Evolutionary conservation across 2,888 invertebrate genomes (phyloP).

Genomic region (Steinernema hermaphroditum): DNA sequence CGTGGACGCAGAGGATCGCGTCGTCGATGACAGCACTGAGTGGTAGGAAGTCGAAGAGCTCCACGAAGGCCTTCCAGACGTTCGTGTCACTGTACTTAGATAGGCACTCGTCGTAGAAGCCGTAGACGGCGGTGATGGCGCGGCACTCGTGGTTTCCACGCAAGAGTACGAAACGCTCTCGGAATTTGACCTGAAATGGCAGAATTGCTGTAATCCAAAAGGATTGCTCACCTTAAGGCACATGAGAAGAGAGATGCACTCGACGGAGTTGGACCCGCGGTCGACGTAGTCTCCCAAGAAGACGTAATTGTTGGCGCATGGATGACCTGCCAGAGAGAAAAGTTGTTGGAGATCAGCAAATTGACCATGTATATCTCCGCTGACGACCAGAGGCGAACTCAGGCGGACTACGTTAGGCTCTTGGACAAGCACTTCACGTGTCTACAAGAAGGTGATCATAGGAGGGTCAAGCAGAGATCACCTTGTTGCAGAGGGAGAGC

Average conservation of each 20-base stretch:
- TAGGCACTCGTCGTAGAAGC: slow-evolving; percentile 8
- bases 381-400: background rate
- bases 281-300: slow-evolving; percentile 6
- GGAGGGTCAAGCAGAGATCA: background rate
- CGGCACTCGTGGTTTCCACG: slow-evolving; percentile 1
- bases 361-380: slow-evolving; percentile 3
- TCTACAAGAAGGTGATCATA: background rate
- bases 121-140: background rate
- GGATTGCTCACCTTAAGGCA: background rate
- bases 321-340: background rate
- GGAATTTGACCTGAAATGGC: slow-evolving; percentile 1
- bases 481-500: background rate
- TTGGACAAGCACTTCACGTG: background rate
- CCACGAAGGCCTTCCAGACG: background rate
- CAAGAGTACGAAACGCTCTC: background rate
- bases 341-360: background rate
- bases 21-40: background rate
- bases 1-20: background rate
- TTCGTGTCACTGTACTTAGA: background rate
- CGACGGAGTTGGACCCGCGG: background rate
- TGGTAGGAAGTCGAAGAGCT: slow-evolving; percentile 1
- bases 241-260: background rate
- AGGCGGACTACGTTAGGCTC: background rate
- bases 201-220: background rate
- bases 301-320: background rate